These are phyloP conservation scores for Dinocampus coccinellae DNA, from an alignment of 2,888 invertebrate species.

Conservation along the genomic window DNA sequence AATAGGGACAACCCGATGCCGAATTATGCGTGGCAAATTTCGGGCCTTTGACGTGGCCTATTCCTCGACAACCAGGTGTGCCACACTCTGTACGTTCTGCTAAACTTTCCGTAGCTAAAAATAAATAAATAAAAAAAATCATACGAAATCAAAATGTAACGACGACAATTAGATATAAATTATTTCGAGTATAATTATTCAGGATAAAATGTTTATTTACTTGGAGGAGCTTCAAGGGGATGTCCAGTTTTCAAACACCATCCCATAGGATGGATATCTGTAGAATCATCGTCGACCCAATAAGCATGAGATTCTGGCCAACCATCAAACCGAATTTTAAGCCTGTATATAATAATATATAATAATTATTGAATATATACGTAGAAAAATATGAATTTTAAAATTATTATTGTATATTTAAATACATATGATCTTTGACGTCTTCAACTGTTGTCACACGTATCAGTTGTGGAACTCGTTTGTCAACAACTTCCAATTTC, in stretches of 20 bases:
- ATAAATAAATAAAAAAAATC: conserved; percentile 39
- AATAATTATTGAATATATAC: background rate
- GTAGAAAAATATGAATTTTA: background rate
- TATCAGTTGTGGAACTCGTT: conserved; percentile 84
- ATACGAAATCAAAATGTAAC: conserved; percentile 11
- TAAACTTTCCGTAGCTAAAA: conserved; percentile 76
- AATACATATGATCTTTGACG: conserved; percentile 76
- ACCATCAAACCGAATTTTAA: conserved; percentile 85
- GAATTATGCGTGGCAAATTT: conserved; percentile 80
- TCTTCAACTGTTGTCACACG: conserved; percentile 87
- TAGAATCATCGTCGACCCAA: conserved; percentile 92
- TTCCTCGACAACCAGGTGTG: conserved; percentile 88
- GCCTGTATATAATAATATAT: conserved; percentile 43
- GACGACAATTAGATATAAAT: background rate
- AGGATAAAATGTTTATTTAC: conserved; percentile 69
- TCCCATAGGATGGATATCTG: conserved; percentile 91
- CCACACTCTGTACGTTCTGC: conserved; percentile 79
- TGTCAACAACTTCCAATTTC: conserved; percentile 91
- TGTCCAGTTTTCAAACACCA: conserved; percentile 94
- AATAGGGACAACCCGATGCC: conserved; percentile 84
- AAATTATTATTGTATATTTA: conserved; percentile 28
- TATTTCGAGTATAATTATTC: conserved; percentile 4
- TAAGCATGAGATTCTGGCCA: conserved; percentile 88
- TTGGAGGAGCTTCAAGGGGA: conserved; percentile 86
- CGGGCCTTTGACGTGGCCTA: conserved; percentile 88